Evolutionary conservation across 2,113 vertebrate species (phyloP), one percentile per base, ranked within the genome.

Genomic region (Halcyon senegalensis): DNA sequence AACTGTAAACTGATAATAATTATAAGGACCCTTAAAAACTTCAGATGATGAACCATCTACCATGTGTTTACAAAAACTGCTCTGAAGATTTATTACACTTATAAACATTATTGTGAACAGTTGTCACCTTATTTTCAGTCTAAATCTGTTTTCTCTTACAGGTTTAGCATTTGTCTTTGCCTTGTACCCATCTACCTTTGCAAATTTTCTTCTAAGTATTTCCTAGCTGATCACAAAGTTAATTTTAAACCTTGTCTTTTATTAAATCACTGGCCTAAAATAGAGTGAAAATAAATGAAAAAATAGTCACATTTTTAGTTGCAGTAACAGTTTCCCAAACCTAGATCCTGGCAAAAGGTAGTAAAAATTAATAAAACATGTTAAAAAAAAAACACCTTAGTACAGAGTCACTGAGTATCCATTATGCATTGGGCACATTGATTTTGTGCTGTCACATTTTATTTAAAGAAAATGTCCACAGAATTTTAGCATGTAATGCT

Each of bases 371-470:
- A 64, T 76, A 60, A 70, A 70, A 12, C 15, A 51, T 7, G n/a
- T 84, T 3, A 25, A 7, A 70, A 75, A 75, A 50, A 15, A 16
- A 44, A 17, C 1, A 1, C 16, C 18, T 48, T 87, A 75, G n/a
- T 30, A 50, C 20, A 55, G 10, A 79, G 41, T 58, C 68, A 74
- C 33, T 85, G 16, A 44, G 67, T 93, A 79, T 94, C 84, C 84
- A 84, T 97, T 96, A 84, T 69, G 28, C 48, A 72, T 58, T 48
- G 67, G 53, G 92, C 35, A 78, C 63, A 56, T 87, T 93, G 95
- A 95, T 97, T 96, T 90, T 96, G 35, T 1, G 10, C 89, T 96
- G 89, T 96, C 90, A 94, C 25, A 82, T 94, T 53, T 91, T 92
- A 83, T 89, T 96, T 96, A 95, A 93, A 94, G 82, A 90, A 78